Evolutionary conservation across 1,140 invertebrate genomes (phyloP), one percentile per base, ranked within the genome.

Genomic region (Zaprionus tsacasi): DNA sequence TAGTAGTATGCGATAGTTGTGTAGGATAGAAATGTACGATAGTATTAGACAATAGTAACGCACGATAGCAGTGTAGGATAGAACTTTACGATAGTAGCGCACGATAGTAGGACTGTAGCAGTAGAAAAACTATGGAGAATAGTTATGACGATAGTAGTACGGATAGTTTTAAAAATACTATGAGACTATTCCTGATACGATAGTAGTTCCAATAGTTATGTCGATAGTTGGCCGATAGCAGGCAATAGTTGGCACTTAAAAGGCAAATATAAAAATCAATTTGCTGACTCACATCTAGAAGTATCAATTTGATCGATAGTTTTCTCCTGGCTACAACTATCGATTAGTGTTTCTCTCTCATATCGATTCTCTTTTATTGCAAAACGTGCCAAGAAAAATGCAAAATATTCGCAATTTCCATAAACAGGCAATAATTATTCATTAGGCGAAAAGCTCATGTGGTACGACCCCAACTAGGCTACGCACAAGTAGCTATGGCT

Each of bases 391-490:
- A 55, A 33, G 52, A 30, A 25, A 33, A 33, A 55, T 27, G 25
- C 52, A 27, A 27, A 55, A 55, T 50, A 3, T 12, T 50, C 5
- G 45, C n/a, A 45, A 21, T 50, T 50, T 50, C 45, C 45, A 50
- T 50, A 50, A 50, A 17, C 21, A 50, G 45, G 45, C 45, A 17
- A 50, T 50, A 50, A 50, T 50, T 50, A 50, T 50, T 17, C 45
- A 50, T 50, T 50, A 50, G 45, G 10, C 15, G 45, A 12, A 11
- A 45, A 11, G 10, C 45, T 25, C 10, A 50, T 50, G 17, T 21
- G 15, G 45, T 21, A 3, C 17, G 8, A 10, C 8, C 17, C 17
- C 17, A 48, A 48, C 45, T 50, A 21, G 17, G 10, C 21, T 12
- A 50, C 45, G 45, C 17, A 50, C 45, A 50, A 12, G 38, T 11